Evolutionary conservation across 2,113 vertebrate species (phyloP), one percentile per base, ranked within the genome.

Genomic region (Chloroceryle aenea): DNA sequence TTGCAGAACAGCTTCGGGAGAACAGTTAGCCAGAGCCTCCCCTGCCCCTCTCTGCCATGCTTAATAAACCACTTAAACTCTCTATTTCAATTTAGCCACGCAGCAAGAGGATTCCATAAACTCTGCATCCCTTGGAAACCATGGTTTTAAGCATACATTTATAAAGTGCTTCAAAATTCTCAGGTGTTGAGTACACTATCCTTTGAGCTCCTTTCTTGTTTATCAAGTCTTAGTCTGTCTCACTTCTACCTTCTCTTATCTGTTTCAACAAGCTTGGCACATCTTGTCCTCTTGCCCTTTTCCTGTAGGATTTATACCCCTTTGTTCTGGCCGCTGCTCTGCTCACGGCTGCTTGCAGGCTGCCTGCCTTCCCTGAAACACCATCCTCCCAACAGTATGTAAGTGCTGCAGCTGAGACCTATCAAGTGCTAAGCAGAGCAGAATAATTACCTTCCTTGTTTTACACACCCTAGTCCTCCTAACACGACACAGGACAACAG

Each of bases 361-460:
- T 90, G 72, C 29, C 52, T 40, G n/a, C 59, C 75, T 66, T 23
- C 34, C 53, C 66, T 66, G 52, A 8, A 75, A 43, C 48, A 22
- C 45, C 32, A 12, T 3, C 30, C 85, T 94, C 87, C 78, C 74
- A 32, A 11, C 74, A 59, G 32, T 1, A 5, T 48, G 58, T 12
- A 56, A 86, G 85, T 6, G 87, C 79, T 61, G 71, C 90, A 88
- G 88, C 92, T 80, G 82, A 90, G 85, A 83, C 85, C 90, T 61
- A 72, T 88, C 85, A 13, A 89, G 72, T 36, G 85, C 92, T 86
- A 90, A 94, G 90, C 95, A 80, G 90, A 94, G 96, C 93, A 94
- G 95, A 94, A 96, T 95, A 92, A 97, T 96, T 88, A 87, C 88
- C 48, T 78, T 78, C 40, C 68, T 62, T 96, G 93, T 93, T 93